phyloP scores from a whole-genome alignment of 2,797 vertebrate species.

The Hafferia zeledoni region DNA sequence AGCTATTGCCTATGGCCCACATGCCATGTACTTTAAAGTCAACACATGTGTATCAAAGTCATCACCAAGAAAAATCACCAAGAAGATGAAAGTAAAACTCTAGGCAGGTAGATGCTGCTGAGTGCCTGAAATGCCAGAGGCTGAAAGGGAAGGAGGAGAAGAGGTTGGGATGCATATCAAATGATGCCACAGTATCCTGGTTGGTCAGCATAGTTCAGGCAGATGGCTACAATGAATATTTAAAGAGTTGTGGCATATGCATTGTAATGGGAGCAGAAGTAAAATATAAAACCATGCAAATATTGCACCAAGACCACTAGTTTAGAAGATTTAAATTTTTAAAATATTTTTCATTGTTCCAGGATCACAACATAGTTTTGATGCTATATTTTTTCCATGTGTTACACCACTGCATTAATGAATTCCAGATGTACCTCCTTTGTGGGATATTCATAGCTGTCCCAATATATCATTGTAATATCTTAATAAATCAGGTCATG shows the following conservation, averaged over 20 bases:
- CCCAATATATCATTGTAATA: background rate
- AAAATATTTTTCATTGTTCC: background rate
- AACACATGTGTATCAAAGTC: background rate
- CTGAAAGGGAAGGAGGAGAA: background rate
- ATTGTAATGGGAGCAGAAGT: background rate
- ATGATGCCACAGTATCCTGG: background rate
- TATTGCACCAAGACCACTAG: background rate
- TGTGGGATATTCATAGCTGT: background rate
- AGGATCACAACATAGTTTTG: background rate
- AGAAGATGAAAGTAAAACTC: background rate
- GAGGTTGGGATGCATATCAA: background rate
- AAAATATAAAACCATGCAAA: background rate
- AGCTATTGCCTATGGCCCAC: background rate
- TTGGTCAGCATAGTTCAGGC: background rate
- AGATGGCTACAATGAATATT: conserved; percentile 19
- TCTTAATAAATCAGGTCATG: background rate
- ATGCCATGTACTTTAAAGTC: background rate
- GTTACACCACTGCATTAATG: background rate
- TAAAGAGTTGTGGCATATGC: background rate
- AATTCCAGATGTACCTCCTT: background rate
- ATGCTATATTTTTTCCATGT: background rate
- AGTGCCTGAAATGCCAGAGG: background rate
- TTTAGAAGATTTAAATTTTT: background rate
- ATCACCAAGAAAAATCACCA: background rate
- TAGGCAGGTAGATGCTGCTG: background rate